phyloP scores from a whole-genome alignment of 2,888 invertebrate species.

The Oxycera nigricornis region DNA sequence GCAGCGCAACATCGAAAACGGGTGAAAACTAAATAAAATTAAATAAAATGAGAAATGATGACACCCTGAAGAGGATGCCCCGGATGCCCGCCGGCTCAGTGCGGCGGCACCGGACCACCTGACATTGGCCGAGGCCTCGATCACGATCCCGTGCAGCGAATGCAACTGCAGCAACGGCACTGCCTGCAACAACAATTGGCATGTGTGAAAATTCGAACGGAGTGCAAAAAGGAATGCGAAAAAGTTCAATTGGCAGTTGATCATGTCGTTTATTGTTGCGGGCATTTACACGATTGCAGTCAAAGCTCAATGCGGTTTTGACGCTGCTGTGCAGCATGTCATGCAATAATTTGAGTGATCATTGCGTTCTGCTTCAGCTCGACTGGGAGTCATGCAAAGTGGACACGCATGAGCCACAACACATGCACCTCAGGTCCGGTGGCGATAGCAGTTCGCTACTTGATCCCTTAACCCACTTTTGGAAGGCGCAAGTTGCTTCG shows the following conservation, averaged over 20 bases:
- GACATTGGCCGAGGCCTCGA: slow-evolving; percentile 17
- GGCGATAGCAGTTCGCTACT: background rate
- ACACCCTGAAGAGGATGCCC: slow-evolving; percentile 6
- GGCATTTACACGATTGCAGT: slow-evolving; percentile 26
- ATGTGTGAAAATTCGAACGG: slow-evolving; percentile 14
- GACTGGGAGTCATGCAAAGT: slow-evolving; percentile 35
- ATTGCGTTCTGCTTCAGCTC: slow-evolving; percentile 37
- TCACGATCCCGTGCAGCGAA: background rate
- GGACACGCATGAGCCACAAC: slow-evolving; percentile 42
- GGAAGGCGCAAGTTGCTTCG: background rate
- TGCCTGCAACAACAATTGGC: slow-evolving; percentile 12
- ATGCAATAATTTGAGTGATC: slow-evolving; percentile 37
- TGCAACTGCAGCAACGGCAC: slow-evolving; percentile 21
- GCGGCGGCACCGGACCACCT: background rate
- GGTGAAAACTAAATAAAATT: background rate
- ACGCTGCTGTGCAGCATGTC: slow-evolving; percentile 36
- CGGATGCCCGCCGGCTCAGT: background rate
- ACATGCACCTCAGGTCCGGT: background rate
- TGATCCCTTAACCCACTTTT: background rate
- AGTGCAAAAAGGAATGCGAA: slow-evolving; percentile 4
- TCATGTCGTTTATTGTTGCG: slow-evolving; percentile 40
- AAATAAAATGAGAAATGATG: slow-evolving; percentile 22
- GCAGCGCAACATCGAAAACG: background rate
- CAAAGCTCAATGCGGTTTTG: slow-evolving; percentile 24
- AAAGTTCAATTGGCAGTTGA: slow-evolving; percentile 44